phyloP scores from a whole-genome alignment of 1,140 invertebrate genomes.

The Drosophila ficusphila region DNA sequence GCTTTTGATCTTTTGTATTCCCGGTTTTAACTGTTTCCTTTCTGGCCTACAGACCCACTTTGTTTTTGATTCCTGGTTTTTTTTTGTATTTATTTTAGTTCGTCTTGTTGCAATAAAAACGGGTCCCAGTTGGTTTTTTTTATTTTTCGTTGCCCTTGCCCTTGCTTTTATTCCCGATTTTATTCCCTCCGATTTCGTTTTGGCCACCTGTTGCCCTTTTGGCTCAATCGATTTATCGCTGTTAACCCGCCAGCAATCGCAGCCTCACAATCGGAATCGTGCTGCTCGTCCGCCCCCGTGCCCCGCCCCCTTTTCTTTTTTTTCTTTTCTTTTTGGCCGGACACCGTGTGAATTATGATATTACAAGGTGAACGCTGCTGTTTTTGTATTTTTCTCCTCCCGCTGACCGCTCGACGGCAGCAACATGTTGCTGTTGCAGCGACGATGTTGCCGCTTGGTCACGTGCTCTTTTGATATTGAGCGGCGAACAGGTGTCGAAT shows the following conservation, averaged over 20 bases:
- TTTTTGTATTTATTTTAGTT: background rate
- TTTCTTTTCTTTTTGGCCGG: background rate
- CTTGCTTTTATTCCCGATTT: conserved; percentile 23
- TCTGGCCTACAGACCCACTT: conserved; percentile 46
- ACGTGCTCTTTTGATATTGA: conserved; percentile 56
- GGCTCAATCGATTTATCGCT: conserved; percentile 64
- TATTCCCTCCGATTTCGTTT: conserved; percentile 6
- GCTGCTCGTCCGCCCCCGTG: conserved; percentile 30
- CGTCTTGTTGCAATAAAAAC: background rate
- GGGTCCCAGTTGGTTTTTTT: background rate
- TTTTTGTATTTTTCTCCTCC: background rate
- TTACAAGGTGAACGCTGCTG: conserved; percentile 32
- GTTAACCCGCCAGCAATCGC: conserved; percentile 22
- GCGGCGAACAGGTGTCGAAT: conserved; percentile 30
- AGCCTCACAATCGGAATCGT: conserved; percentile 45
- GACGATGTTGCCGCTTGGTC: conserved; percentile 37
- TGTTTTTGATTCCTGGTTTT: background rate
- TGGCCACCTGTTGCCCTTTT: conserved; percentile 63
- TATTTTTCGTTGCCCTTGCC: background rate
- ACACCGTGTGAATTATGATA: conserved; percentile 67
- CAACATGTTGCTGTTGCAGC: conserved; percentile 8
- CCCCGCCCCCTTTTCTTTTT: conserved; percentile 37
- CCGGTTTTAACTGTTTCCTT: background rate
- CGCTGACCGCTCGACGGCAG: background rate
- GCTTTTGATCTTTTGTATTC: background rate